Evolutionary conservation across 2,797 vertebrate genomes (phyloP).

Genomic region (Semaprochilodus insignis): DNA sequence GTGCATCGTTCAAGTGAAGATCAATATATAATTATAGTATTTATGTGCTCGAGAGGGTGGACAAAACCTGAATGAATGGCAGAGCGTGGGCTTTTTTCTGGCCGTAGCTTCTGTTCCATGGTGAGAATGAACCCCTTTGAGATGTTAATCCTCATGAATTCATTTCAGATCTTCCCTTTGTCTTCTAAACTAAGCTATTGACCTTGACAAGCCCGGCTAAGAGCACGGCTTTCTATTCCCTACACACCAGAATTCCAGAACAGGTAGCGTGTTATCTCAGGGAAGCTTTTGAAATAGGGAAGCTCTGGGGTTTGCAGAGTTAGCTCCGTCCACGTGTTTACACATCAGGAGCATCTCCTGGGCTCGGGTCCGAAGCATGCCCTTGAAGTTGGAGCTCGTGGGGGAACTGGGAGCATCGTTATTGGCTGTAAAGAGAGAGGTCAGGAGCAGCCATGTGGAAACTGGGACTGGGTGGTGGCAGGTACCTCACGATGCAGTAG

Average conservation of each 20-base stretch:
- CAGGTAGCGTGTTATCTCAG: conserved; percentile 10
- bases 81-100: not conserved
- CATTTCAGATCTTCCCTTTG: not conserved
- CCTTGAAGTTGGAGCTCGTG: conserved; percentile 16
- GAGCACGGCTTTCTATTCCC: not conserved
- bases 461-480: not conserved
- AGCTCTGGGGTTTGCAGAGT: conserved; percentile 17
- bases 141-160: not conserved
- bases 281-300: not conserved
- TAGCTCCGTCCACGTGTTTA: not conserved
- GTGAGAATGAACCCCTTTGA: not conserved
- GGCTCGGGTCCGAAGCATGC: conserved; percentile 12
- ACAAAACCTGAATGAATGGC: not conserved
- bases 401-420: not conserved
- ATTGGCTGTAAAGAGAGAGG: not conserved
- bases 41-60: not conserved
- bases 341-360: conserved; percentile 17
- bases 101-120: not conserved
- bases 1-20: not conserved
- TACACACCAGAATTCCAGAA: not conserved
- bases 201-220: conserved; percentile 13
- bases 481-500: not conserved
- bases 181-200: not conserved
- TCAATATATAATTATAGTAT: not conserved
- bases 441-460: not conserved